Evolutionary conservation across 2,888 invertebrate species (phyloP).

Genomic region (Lepidochrysops patricia): DNA sequence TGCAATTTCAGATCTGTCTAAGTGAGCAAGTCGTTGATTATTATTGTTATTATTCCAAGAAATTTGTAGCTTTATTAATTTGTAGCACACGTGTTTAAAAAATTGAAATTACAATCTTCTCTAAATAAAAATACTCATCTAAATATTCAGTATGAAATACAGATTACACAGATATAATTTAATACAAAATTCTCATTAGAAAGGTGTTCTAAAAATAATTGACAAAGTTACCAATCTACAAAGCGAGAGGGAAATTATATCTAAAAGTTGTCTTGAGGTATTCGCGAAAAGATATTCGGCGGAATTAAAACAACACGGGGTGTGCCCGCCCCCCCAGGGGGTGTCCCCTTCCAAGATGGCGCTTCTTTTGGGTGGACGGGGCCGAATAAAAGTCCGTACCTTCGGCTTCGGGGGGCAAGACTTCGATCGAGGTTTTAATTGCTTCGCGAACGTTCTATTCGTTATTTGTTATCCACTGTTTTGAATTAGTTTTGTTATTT

Average conservation of each 20-base stretch:
- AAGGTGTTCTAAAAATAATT: not conserved
- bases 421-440: constrained; percentile 33
- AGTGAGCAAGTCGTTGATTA: too few species aligned
- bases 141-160: too few species aligned
- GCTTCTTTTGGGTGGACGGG: constrained; percentile 72
- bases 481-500: constrained; percentile 6
- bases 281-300: constrained; percentile 73
- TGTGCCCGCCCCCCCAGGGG: constrained; percentile 38
- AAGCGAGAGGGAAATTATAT: constrained; percentile 49
- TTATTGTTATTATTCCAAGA: too few species aligned
- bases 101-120: too few species aligned
- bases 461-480: not conserved
- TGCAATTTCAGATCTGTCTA: too few species aligned
- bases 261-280: constrained; percentile 65
- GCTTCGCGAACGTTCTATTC: constrained; percentile 12
- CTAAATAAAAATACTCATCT: too few species aligned
- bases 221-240: not conserved
- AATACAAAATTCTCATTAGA: constrained; percentile 14
- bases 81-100: too few species aligned
- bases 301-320: constrained; percentile 74
- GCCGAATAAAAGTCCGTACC: constrained; percentile 70
- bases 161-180: not conserved
- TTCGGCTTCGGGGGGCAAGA: constrained; percentile 61
- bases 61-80: too few species aligned
- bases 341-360: constrained; percentile 63